Evolutionary conservation across 1,140 invertebrate genomes (phyloP), one percentile per base, ranked within the genome.

Genomic region (Anastrepha ludens): DNA sequence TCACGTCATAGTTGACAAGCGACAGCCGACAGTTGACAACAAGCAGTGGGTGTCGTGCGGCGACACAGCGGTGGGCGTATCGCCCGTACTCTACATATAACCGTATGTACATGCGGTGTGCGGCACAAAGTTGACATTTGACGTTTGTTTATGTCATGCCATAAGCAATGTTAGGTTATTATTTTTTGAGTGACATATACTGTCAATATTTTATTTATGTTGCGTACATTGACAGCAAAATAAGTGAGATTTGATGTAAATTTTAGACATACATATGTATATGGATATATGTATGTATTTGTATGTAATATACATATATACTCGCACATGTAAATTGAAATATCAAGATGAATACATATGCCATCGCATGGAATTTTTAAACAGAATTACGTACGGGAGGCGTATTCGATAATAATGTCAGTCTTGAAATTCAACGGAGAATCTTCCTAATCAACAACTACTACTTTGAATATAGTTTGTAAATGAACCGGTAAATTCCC

Each of bases 121-220:
- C 6, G 74, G 39, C 47, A 81, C 74, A 47, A 81, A 81, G n/a
- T 81, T 81, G 74, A 81, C 74, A 81, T 81, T 81, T 55, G 74
- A 81, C 74, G 74, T 81, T 81, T 81, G 74, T 81, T 81, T 58
- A 41, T 81, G 74, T 81, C 74, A 81, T 58, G 47, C 74, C 74
- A 81, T 81, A 13, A 15, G 50, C 47, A 81, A 81, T 74, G 74
- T 81, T 81, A 81, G 74, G 74, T 81, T 81, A 81, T 62, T 86
- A 86, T 86, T 62, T 86, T 86, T 86, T 64, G 85, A 86, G 85
- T 86, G 85, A 86, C 85, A 86, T 60, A 86, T 62, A 59, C 85
- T 86, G 85, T 86, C 85, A 65, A 86, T 86, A 86, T 86, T 86
- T 86, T 86, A 86, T 86, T 86, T 60, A 86, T 86, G 85, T 20